phyloP scores from a whole-genome alignment of 2,113 vertebrate species.

The Sphyrna mokarran region DNA sequence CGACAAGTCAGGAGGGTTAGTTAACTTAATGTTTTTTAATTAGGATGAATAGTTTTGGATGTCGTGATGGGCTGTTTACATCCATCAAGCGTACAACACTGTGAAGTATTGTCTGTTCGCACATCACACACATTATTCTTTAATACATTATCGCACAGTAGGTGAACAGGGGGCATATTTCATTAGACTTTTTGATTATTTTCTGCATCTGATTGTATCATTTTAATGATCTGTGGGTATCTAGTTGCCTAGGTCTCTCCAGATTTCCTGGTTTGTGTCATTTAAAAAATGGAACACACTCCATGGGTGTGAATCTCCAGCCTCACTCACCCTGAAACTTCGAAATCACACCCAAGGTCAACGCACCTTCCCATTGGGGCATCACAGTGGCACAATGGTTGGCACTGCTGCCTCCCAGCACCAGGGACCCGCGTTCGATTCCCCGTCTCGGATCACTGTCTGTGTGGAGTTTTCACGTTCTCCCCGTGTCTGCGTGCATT shows the following conservation, averaged over 20 bases:
- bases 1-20: not conserved
- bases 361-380: too few species aligned
- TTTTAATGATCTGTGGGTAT: not conserved
- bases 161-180: not conserved
- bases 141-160: not conserved
- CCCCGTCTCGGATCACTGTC: too few species aligned
- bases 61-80: not conserved
- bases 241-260: not conserved
- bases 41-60: slow-evolving; percentile 18
- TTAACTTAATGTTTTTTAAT: slow-evolving; percentile 29
- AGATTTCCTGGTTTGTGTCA: too few species aligned
- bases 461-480: too few species aligned
- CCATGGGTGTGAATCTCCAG: too few species aligned
- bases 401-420: too few species aligned
- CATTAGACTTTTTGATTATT: not conserved
- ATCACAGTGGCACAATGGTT: too few species aligned
- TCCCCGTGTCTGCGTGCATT: too few species aligned
- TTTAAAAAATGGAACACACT: not conserved
- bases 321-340: too few species aligned
- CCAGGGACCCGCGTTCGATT: too few species aligned
- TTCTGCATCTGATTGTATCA: not conserved
- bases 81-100: slow-evolving; percentile 2
- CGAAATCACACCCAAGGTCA: too few species aligned
- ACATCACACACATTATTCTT: not conserved
- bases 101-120: not conserved